Percentiles rank a stretch among this genome's conserved stretches.
phyloP scores from a whole-genome alignment of 2,113 vertebrate species.

The Eudyptes chrysolophus region DNA sequence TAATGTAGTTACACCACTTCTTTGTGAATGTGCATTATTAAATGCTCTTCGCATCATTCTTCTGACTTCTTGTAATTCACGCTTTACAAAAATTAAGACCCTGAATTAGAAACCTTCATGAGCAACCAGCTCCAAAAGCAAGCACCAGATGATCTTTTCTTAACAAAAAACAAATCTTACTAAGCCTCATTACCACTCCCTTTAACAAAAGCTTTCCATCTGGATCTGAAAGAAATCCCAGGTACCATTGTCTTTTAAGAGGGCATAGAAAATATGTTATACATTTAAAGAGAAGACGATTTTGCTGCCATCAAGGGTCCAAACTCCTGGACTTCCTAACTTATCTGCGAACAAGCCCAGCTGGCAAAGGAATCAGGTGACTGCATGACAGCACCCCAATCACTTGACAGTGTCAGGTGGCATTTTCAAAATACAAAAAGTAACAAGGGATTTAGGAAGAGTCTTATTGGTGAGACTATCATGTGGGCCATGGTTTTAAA shows the following conservation, averaged over 20 bases:
- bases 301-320: conserved; percentile 30
- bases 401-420: not conserved
- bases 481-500: not conserved
- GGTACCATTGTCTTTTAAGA: conserved; percentile 56
- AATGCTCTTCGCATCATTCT: conserved; percentile 91
- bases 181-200: conserved; percentile 71
- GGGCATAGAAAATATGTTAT: conserved; percentile 22
- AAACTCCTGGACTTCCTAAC: not conserved
- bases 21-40: conserved; percentile 91
- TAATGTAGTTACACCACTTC: conserved; percentile 91
- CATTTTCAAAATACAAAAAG: not conserved
- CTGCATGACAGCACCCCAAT: not conserved
- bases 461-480: not conserved
- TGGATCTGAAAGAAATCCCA: conserved; percentile 57
- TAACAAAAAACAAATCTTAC: conserved; percentile 70
- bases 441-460: not conserved
- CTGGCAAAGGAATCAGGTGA: not conserved
- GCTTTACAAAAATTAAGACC: conserved; percentile 89
- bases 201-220: conserved; percentile 62
- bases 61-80: conserved; percentile 92
- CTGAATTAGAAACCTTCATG: conserved; percentile 87
- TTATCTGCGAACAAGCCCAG: not conserved
- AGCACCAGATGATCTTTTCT: conserved; percentile 75
- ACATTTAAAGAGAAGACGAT: not conserved
- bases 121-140: conserved; percentile 80